Base-by-base conservation (phyloP, 2,113 vertebrate genomes). In the Bostrychus sinensis region DNA sequence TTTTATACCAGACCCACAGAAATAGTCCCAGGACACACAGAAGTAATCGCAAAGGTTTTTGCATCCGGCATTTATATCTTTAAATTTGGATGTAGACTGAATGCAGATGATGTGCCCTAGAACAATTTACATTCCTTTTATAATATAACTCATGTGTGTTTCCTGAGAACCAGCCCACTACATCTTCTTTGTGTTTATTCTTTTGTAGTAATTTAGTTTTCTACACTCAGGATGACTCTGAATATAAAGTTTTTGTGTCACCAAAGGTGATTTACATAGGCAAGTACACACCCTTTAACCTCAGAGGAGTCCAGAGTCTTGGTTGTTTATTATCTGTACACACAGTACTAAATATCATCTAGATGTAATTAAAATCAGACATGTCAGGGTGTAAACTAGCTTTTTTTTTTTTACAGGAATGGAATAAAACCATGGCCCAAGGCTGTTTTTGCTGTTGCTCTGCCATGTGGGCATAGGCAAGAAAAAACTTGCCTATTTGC, bases 401-500 rank as follows among this genome's bases (percentile, higher is more conserved):
- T 50, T 8, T 16, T 16, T 38, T 26, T 48, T 45, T 41, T 19
- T 53, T 3, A 17, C 42, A 58, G 16, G 37, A 34, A 62, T 46
- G 58, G 46, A 42, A 25, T 1, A n/a, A 46, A 54, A 46, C 28
- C 10, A 41, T 23, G 2, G 50, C 34, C 28, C 36, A 17, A 39
- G 56, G 75, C 71, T 65, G 10, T 65, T 55, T 56, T 38, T 54
- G 34, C 60, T 26, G 66, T 9, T 32, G 68, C 42, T 45, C 37
- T 51, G 13, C 54, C 26, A 28, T 38, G 56, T 1, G 48, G 71
- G 70, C 20, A 58, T 38, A 65, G 54, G n/a, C 43, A 72, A 74
- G 64, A 68, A 75, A 59, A 28, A 61, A 45, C 56, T 32, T 4
- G 20, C 4, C 23, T 3, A 4, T 62, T 42, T 72, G 74, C 83